These are phyloP conservation scores for Notarius quadriscutis DNA, from an alignment of 2,113 vertebrate species.

Conservation along the genomic window DNA sequence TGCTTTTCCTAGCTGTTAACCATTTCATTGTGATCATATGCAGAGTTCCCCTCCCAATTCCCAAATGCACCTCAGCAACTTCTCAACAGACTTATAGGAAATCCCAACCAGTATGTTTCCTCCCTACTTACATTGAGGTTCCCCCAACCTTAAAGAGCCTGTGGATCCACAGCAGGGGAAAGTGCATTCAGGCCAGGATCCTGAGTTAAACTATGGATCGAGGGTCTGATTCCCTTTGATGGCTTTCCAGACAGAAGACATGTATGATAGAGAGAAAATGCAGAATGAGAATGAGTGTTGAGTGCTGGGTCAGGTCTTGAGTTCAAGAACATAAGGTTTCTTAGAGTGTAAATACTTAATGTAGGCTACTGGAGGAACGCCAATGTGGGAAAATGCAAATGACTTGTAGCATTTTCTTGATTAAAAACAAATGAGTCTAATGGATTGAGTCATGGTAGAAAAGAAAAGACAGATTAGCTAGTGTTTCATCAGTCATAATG, in stretches of 20 bases:
- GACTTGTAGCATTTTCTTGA: slow-evolving; percentile 28
- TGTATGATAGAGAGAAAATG: slow-evolving; percentile 18
- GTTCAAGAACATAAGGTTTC: slow-evolving; percentile 14
- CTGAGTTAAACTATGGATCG: not conserved
- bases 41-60: slow-evolving; percentile 21
- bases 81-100: slow-evolving; percentile 41
- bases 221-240: slow-evolving; percentile 24
- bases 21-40: slow-evolving; percentile 61
- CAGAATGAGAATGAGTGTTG: slow-evolving; percentile 5
- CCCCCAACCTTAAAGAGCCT: not conserved
- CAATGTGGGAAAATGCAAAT: not conserved
- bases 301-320: slow-evolving; percentile 8
- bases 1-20: slow-evolving; percentile 66
- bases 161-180: not conserved
- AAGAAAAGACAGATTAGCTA: slow-evolving; percentile 18
- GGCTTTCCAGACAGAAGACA: slow-evolving; percentile 13
- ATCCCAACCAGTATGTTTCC: slow-evolving; percentile 46
- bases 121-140: slow-evolving; percentile 24
- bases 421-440: slow-evolving; percentile 18
- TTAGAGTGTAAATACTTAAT: not conserved
- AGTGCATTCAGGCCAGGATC: not conserved
- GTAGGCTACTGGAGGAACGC: not conserved
- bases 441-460: slow-evolving; percentile 8
- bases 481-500: slow-evolving; percentile 34
- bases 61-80: slow-evolving; percentile 15